Conservation (phyloP, 2,888 invertebrate genomes). For the Meteorus cinctellus region DNA sequence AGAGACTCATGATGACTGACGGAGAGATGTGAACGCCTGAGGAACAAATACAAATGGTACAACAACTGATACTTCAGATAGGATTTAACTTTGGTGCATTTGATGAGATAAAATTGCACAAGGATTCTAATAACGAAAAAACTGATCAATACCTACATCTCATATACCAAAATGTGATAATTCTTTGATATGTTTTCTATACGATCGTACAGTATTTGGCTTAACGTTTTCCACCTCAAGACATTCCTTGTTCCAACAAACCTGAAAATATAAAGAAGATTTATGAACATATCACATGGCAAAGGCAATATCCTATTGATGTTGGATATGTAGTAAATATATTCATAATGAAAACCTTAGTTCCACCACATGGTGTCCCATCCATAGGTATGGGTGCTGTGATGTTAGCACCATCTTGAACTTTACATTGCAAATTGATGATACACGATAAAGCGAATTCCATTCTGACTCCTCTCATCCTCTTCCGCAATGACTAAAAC, state of each 20-base stretch:
- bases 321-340: neutral
- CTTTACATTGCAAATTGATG: neutral
- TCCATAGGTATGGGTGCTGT: neutral
- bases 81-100: too few relatives aligned
- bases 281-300: neutral
- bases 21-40: too few relatives aligned
- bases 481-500: neutral
- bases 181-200: too few relatives aligned
- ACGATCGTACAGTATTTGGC: too few relatives aligned
- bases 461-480: neutral
- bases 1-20: too few relatives aligned
- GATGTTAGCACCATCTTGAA: neutral
- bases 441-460: neutral
- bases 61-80: too few relatives aligned
- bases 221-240: neutral
- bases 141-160: too few relatives aligned
- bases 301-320: neutral
- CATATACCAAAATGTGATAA: too few relatives aligned
- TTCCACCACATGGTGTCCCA: neutral
- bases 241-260: slow-evolving; percentile 3
- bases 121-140: too few relatives aligned
- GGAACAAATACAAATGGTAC: too few relatives aligned
- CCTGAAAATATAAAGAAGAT: neutral
- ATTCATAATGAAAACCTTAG: neutral
- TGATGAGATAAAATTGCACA: too few relatives aligned